Evolutionary conservation across 1,140 invertebrate genomes (phyloP).

Genomic region (Anthonomus grandis): DNA sequence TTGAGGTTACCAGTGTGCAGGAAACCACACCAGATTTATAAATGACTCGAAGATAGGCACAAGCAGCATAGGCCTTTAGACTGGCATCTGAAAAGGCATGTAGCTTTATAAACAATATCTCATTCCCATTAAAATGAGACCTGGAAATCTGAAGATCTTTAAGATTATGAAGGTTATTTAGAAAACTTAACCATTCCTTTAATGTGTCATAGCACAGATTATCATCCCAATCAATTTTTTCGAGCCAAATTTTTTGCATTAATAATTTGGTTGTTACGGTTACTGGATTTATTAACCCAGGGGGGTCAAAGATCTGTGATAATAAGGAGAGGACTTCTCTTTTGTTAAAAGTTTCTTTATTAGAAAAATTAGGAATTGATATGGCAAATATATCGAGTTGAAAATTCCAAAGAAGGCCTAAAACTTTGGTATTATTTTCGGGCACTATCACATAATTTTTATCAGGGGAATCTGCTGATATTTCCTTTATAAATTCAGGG

Average conservation of each 20-base stretch:
- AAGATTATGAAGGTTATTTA: constrained; percentile 3
- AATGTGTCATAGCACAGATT: constrained; percentile 20
- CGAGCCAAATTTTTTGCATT: constrained; percentile 29
- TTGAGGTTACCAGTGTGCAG: too few relatives aligned
- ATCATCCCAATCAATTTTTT: constrained; percentile 27
- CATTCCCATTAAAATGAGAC: background rate
- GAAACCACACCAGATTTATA: background rate
- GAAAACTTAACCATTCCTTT: constrained; percentile 31
- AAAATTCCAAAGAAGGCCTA: too few relatives aligned
- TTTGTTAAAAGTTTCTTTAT: constrained; percentile 8
- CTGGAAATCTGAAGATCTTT: background rate
- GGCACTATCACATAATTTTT: too few relatives aligned
- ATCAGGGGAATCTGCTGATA: too few relatives aligned
- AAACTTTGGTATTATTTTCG: too few relatives aligned
- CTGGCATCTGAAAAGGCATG: background rate
- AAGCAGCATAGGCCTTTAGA: background rate
- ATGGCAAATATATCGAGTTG: too few relatives aligned
- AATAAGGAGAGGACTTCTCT: constrained; percentile 24
- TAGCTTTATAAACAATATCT: background rate
- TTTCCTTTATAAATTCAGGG: too few relatives aligned
- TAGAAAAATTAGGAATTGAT: too few relatives aligned
- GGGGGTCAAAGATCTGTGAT: constrained; percentile 32
- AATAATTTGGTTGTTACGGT: constrained; percentile 28
- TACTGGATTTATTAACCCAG: constrained; percentile 30
- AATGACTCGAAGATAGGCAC: background rate